Conservation (phyloP, 2,113 vertebrate genomes). For the Stomatorhinus ivindoensis region DNA sequence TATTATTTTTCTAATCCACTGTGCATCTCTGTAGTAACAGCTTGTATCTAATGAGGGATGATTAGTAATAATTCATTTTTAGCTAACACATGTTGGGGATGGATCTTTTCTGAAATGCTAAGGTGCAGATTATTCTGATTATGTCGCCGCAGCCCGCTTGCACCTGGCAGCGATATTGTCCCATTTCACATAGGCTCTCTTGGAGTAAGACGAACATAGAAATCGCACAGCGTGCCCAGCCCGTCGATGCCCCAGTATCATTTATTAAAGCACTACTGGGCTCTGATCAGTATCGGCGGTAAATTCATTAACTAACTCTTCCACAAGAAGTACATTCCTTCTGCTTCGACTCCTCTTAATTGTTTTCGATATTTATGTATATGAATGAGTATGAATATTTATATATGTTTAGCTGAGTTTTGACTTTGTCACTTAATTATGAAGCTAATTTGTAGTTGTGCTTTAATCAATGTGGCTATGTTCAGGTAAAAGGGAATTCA, state of each 20-base stretch:
- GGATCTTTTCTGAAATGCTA: not conserved
- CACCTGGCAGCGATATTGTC: not conserved
- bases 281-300: constrained; percentile 48
- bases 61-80: not conserved
- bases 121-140: not conserved
- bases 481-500: constrained; percentile 59
- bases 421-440: constrained; percentile 32
- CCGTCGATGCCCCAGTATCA: constrained; percentile 39
- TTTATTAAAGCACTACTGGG: constrained; percentile 57
- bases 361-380: not conserved
- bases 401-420: not conserved
- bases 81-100: not conserved
- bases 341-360: not conserved
- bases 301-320: constrained; percentile 57
- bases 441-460: constrained; percentile 49
- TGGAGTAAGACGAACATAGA: not conserved
- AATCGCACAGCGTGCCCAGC: constrained; percentile 4
- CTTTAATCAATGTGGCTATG: constrained; percentile 52
- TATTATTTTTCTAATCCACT: not conserved
- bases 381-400: not conserved
- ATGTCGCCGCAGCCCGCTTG: not conserved
- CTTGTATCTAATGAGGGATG: not conserved
- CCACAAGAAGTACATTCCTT: constrained; percentile 32
- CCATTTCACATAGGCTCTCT: not conserved
- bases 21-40: not conserved